Conservation (phyloP, 2,113 vertebrate species). For the Beaufortia kweichowensis region DNA sequence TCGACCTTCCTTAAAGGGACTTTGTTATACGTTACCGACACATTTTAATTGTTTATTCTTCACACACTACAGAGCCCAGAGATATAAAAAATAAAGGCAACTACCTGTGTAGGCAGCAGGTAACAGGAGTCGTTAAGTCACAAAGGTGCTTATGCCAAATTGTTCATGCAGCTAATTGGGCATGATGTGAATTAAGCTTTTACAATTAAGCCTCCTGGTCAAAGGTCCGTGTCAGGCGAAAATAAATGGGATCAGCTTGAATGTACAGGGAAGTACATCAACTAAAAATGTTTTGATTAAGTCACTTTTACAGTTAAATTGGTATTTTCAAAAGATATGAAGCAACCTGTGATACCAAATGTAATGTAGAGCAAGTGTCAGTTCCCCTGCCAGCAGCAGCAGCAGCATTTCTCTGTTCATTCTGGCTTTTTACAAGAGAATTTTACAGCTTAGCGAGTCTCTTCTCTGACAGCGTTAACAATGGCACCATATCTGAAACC, state of each 20-base stretch:
- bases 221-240: constrained; percentile 57
- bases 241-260: neutral
- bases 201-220: constrained; percentile 71
- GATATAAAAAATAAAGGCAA: constrained; percentile 13
- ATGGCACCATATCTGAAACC: constrained; percentile 42
- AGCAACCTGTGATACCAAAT: neutral
- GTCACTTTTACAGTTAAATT: neutral
- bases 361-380: constrained; percentile 21
- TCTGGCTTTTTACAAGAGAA: constrained; percentile 34
- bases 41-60: too few relatives aligned
- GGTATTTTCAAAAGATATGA: constrained; percentile 4
- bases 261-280: neutral
- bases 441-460: constrained; percentile 51
- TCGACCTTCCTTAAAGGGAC: too few relatives aligned
- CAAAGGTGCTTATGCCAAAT: constrained; percentile 66
- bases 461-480: constrained; percentile 47
- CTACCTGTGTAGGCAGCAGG: too few relatives aligned
- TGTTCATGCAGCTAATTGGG: constrained; percentile 65
- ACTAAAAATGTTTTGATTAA: neutral
- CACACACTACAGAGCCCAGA: constrained; percentile 4
- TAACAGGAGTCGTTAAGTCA: constrained; percentile 60
- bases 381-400: neutral
- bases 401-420: constrained; percentile 46
- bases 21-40: too few relatives aligned
- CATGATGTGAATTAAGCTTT: constrained; percentile 67